These are phyloP conservation scores for Lagria hirta DNA, from an alignment of 2,888 invertebrate species.

Conservation along the genomic window DNA sequence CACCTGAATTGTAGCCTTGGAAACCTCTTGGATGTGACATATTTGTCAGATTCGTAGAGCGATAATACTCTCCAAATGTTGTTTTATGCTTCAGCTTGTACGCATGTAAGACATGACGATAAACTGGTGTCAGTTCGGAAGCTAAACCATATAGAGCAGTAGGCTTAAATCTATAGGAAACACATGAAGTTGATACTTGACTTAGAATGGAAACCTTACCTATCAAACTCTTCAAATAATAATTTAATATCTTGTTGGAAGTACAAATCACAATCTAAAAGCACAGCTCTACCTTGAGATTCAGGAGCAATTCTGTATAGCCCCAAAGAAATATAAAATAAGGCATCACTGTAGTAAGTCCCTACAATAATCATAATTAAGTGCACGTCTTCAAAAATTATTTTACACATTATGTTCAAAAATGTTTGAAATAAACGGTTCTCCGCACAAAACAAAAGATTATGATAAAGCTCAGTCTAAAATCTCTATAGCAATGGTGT, in stretches of 20 bases:
- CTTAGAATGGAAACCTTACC: slow-evolving; percentile 42
- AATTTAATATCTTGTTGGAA: slow-evolving; percentile 68
- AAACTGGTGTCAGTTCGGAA: slow-evolving; percentile 76
- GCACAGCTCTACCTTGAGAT: slow-evolving; percentile 63
- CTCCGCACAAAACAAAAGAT: too few relatives aligned
- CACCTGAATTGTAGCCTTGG: slow-evolving; percentile 82
- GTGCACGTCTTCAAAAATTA: too few relatives aligned
- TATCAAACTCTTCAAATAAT: slow-evolving; percentile 67
- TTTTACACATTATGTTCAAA: too few relatives aligned
- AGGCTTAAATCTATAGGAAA: slow-evolving; percentile 57
- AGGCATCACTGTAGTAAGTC: slow-evolving; percentile 74
- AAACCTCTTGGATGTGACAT: slow-evolving; percentile 56
- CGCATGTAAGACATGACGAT: slow-evolving; percentile 70
- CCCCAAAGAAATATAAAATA: slow-evolving; percentile 77
- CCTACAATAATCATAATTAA: slow-evolving; percentile 56
- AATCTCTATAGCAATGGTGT: too few relatives aligned
- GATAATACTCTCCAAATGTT: slow-evolving; percentile 56
- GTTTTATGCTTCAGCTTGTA: slow-evolving; percentile 66
- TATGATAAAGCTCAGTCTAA: too few relatives aligned
- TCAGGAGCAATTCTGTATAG: slow-evolving; percentile 68
- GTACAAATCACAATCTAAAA: slow-evolving; percentile 78
- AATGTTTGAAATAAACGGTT: too few relatives aligned
- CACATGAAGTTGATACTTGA: background rate
- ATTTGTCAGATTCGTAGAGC: slow-evolving; percentile 44
- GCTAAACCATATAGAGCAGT: slow-evolving; percentile 70